Percentiles rank a stretch among this genome's conserved stretches.
These are phyloP conservation scores for Delichon dasypus DNA, from an alignment of 2,797 vertebrate species.

Conservation along the genomic window DNA sequence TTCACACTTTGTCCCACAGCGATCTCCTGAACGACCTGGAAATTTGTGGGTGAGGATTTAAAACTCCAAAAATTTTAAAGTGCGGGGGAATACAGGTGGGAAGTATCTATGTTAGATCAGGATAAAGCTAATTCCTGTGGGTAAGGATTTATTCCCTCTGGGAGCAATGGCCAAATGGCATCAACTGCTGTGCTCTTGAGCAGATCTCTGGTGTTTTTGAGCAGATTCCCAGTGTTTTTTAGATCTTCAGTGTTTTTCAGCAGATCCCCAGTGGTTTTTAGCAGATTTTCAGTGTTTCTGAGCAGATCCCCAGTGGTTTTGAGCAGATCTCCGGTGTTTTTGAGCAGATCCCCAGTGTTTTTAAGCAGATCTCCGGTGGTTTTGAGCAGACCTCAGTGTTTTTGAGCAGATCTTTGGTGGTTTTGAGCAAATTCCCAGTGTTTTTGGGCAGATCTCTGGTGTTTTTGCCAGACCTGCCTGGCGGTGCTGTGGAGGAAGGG, in stretches of 20 bases:
- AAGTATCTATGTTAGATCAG: fast-evolving
- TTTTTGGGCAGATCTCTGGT: neutral
- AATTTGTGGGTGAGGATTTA: neutral
- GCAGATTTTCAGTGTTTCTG: neutral
- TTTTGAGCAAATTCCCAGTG: neutral
- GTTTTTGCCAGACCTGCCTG: neutral
- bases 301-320: too few species aligned
- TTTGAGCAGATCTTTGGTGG: fast-evolving
- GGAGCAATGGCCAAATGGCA: neutral
- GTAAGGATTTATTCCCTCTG: neutral
- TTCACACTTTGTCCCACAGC: fast-evolving
- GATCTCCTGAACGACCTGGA: neutral
- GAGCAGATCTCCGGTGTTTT: neutral
- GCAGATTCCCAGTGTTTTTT: neutral
- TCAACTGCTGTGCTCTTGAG: neutral
- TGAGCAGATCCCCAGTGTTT: fast-evolving
- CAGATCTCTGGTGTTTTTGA: fast-evolving
- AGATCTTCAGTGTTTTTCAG: neutral
- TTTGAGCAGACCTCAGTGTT: neutral
- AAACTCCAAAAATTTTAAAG: neutral
- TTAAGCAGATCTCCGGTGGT: fast-evolving
- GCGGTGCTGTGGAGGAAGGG: neutral
- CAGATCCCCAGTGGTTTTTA: neutral
- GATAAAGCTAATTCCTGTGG: neutral
- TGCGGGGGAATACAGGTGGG: neutral